Percentiles rank a stretch among this genome's conserved stretches.
Evolutionary conservation across 2,113 vertebrate genomes (phyloP).

Genomic region (Bos taurus): ARS-UCD2.0 NC_037344.1:14863001-14863500

Average conservation of each 20-base stretch:
- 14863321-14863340: not conserved
- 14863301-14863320: not conserved
- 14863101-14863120: not conserved
- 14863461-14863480: not conserved
- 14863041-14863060: not conserved
- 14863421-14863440: not conserved
- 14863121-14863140: not conserved
- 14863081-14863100: not conserved
- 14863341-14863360: not conserved
- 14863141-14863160: not conserved
- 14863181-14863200: not conserved
- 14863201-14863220: not conserved
- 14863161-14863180: not conserved
- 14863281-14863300: not conserved
- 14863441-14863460: not conserved
- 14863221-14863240: not conserved
- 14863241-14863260: not conserved
- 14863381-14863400: not conserved
- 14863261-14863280: not conserved
- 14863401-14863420: not conserved
- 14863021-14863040: not conserved
- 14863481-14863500: not conserved
- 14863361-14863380: not conserved
- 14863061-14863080: not conserved
- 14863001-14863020: not conserved